phyloP scores from a whole-genome alignment of 2,888 invertebrate genomes.

The Hypercompe scribonia region DNA sequence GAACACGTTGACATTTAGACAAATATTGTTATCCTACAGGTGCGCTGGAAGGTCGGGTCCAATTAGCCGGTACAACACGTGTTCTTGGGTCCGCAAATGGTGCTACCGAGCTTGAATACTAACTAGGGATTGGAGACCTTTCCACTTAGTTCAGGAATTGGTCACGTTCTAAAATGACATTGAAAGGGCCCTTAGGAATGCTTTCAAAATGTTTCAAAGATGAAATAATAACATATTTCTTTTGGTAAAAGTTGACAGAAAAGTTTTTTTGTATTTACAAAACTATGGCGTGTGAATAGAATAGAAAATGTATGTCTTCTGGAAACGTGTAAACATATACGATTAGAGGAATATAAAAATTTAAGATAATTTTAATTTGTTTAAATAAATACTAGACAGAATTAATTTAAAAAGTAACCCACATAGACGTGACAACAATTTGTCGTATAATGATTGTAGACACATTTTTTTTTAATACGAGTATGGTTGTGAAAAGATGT shows the following conservation, averaged over 20 bases:
- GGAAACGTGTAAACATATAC: neutral
- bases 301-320: neutral
- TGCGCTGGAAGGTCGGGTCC: slow-evolving; percentile 2
- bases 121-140: slow-evolving; percentile 17
- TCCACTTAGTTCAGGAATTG: neutral
- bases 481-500: too few species aligned
- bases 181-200: slow-evolving; percentile 9
- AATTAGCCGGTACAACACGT: slow-evolving; percentile 37
- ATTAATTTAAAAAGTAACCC: too few species aligned
- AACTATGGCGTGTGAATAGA: neutral
- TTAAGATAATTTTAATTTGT: neutral
- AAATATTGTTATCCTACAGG: neutral
- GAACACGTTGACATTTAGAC: neutral
- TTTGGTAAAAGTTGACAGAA: neutral
- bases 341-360: neutral
- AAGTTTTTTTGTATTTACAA: neutral
- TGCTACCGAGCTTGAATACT: slow-evolving; percentile 29
- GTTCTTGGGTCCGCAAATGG: slow-evolving; percentile 21
- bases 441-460: too few species aligned
- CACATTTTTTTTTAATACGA: too few species aligned
- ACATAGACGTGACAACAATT: too few species aligned
- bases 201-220: neutral
- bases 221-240: neutral
- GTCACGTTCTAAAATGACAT: slow-evolving; percentile 35
- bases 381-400: too few species aligned